Evolutionary conservation across 1,140 invertebrate genomes (phyloP).

Genomic region (Aphaenogaster rudis): DNA sequence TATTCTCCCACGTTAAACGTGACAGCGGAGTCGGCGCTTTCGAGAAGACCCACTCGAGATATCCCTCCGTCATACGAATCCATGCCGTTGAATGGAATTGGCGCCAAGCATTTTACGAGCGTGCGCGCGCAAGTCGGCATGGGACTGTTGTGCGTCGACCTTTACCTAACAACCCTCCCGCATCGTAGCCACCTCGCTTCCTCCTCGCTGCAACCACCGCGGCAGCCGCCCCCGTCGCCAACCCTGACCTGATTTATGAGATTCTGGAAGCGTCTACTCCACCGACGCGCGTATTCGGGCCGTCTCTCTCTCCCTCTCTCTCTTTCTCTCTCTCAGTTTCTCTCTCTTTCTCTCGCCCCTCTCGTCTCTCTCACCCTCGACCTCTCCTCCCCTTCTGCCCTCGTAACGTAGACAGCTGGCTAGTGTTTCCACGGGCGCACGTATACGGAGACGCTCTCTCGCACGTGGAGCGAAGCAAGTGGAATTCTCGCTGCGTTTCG

Average conservation of each 20-base stretch:
- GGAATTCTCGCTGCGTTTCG: slow-evolving; percentile 44
- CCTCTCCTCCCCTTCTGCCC: slow-evolving; percentile 23
- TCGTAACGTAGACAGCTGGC: slow-evolving; percentile 82
- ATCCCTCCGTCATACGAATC: slow-evolving; percentile 36
- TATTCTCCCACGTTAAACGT: background rate
- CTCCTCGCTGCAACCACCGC: slow-evolving; percentile 73
- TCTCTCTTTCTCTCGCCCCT: background rate
- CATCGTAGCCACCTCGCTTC: slow-evolving; percentile 71
- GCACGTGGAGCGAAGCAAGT: slow-evolving; percentile 52
- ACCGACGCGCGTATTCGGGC: slow-evolving; percentile 80
- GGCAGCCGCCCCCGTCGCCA: slow-evolving; percentile 82
- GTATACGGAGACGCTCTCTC: slow-evolving; percentile 44
- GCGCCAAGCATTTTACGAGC: slow-evolving; percentile 77
- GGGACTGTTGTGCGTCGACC: slow-evolving; percentile 85
- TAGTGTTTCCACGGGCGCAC: slow-evolving; percentile 80
- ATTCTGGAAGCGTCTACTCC: slow-evolving; percentile 86
- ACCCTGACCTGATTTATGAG: slow-evolving; percentile 88
- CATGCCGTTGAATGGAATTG: slow-evolving; percentile 71
- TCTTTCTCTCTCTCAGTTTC: slow-evolving; percentile 1
- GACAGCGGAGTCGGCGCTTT: background rate
- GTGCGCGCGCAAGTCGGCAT: slow-evolving; percentile 72
- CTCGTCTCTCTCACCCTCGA: background rate
- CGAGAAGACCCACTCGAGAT: slow-evolving; percentile 31
- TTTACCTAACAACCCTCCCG: slow-evolving; percentile 83
- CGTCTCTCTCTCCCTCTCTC: slow-evolving; percentile 50